Evolutionary conservation across 1,140 invertebrate species (phyloP).

Genomic region (Calosoma granatense): DNA sequence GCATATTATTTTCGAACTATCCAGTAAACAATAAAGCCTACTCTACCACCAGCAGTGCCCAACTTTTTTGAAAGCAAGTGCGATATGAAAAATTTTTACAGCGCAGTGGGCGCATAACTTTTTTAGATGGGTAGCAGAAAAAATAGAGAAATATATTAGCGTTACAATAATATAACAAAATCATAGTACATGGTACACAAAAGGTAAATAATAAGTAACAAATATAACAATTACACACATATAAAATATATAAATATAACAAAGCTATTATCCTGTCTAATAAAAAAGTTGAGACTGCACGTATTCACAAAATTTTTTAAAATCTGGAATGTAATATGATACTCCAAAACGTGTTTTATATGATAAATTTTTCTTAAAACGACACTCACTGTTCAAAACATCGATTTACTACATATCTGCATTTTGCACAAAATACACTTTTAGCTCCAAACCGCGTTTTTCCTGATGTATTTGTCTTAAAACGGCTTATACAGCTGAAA

Average conservation of each 20-base stretch:
- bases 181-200: not conserved
- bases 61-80: not conserved
- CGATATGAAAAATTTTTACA: not conserved
- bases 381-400: too few species aligned
- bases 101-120: not conserved
- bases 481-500: too few species aligned
- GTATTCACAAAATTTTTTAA: not conserved
- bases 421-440: too few species aligned
- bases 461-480: too few species aligned
- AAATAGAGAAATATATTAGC: too few species aligned
- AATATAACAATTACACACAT: not conserved
- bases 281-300: not conserved
- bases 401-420: too few species aligned
- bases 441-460: too few species aligned
- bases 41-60: not conserved
- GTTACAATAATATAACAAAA: not conserved
- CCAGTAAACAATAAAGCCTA: too few species aligned
- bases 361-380: too few species aligned
- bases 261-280: constrained; percentile 1
- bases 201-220: not conserved
- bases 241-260: not conserved
- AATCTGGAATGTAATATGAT: not conserved
- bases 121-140: too few species aligned
- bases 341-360: too few species aligned
- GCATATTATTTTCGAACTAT: too few species aligned